Conservation (phyloP, 2,797 vertebrate genomes). For the Accipiter superciliosus region DNA sequence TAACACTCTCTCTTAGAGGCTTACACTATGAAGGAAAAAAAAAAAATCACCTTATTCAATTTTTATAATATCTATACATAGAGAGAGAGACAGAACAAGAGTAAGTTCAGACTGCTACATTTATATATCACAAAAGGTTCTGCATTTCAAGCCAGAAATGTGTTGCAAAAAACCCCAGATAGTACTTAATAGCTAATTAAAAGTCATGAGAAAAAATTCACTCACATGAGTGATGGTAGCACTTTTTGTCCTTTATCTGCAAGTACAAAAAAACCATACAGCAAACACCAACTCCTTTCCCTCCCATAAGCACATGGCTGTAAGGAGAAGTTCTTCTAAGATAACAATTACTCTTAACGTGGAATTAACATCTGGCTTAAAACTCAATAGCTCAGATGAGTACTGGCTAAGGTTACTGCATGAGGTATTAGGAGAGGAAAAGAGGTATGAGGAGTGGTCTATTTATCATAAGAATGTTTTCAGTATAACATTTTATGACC, state of each 20-base stretch:
- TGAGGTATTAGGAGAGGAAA: not conserved
- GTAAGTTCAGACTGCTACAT: not conserved
- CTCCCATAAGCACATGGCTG: not conserved
- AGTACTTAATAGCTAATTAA: not conserved
- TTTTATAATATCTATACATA: not conserved
- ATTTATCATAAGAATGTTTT: not conserved
- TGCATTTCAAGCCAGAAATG: not conserved
- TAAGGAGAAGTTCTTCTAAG: not conserved
- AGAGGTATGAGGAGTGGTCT: not conserved
- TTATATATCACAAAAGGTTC: not conserved
- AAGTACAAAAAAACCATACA: not conserved
- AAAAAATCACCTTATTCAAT: not conserved
- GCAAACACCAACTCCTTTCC: not conserved
- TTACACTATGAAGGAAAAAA: not conserved
- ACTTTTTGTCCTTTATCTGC: not conserved
- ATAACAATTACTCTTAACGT: not conserved
- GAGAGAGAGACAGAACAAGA: not conserved
- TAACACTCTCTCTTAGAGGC: not conserved
- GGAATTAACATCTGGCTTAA: not conserved
- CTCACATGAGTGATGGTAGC: not conserved
- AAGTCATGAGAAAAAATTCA: not conserved
- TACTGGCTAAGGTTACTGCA: not conserved
- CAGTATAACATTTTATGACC: not conserved
- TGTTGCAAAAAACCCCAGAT: accelerated
- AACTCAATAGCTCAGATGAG: not conserved